Percentiles rank a stretch among this genome's conserved stretches.
Evolutionary conservation across 1,140 invertebrate genomes (phyloP).

Genomic region (Papilio dardanus): DNA sequence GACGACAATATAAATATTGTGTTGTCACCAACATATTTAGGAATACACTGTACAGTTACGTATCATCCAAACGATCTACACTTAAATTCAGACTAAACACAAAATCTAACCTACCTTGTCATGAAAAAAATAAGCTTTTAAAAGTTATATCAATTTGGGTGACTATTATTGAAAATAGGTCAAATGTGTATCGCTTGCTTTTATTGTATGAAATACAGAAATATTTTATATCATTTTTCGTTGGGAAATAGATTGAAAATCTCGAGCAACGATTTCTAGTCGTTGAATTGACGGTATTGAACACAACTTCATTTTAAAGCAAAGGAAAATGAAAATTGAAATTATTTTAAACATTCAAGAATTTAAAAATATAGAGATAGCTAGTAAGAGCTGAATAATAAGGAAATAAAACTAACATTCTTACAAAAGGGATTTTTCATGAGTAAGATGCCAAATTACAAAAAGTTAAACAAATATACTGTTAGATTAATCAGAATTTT

Average conservation of each 20-base stretch:
- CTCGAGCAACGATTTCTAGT: constrained; percentile 3
- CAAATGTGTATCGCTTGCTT: constrained; percentile 20
- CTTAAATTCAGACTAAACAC: neutral
- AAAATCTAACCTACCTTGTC: neutral
- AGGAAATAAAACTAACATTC: too few relatives aligned
- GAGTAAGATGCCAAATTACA: too few relatives aligned
- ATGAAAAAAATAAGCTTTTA: neutral
- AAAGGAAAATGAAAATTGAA: neutral
- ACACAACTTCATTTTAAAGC: constrained; percentile 17
- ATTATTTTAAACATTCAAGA: neutral
- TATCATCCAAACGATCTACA: too few relatives aligned
- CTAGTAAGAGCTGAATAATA: too few relatives aligned
- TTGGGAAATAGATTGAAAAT: constrained; percentile 18
- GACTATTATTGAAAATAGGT: constrained; percentile 15
- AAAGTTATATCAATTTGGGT: neutral
- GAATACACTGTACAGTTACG: too few relatives aligned
- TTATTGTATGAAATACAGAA: constrained; percentile 24
- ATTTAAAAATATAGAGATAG: neutral
- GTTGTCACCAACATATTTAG: too few relatives aligned
- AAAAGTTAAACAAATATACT: neutral
- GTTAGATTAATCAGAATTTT: too few relatives aligned
- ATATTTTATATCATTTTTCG: constrained; percentile 23
- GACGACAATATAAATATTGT: too few relatives aligned
- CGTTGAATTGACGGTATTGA: constrained; percentile 1
- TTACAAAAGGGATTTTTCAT: too few relatives aligned